Conservation (phyloP, 2,797 vertebrate species). For the Amblyraja radiata region DNA sequence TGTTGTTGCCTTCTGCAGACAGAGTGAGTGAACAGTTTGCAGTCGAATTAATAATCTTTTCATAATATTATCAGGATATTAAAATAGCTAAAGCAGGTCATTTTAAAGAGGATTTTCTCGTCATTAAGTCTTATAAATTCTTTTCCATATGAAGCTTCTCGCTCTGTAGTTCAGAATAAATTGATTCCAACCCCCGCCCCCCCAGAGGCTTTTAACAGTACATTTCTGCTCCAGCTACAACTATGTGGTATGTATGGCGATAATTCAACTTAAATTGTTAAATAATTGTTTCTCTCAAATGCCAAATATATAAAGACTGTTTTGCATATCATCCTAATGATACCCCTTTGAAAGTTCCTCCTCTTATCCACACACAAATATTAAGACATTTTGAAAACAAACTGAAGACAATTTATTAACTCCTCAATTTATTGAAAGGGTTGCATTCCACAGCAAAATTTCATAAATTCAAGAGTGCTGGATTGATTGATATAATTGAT, state of each 20-base stretch:
- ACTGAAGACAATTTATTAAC: too few species aligned
- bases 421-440: too few species aligned
- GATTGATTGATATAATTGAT: too few species aligned
- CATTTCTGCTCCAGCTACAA: neutral
- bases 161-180: neutral
- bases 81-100: constrained; percentile 63
- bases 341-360: too few species aligned
- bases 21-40: constrained; percentile 9
- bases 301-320: too few species aligned
- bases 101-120: constrained; percentile 59
- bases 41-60: constrained; percentile 43
- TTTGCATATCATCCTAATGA: too few species aligned
- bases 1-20: constrained; percentile 42
- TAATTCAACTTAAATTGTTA: neutral
- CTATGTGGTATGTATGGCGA: neutral
- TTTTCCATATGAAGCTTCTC: constrained; percentile 30
- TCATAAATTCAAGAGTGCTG: too few species aligned
- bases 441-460: too few species aligned
- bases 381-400: too few species aligned
- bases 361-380: too few species aligned
- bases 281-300: neutral
- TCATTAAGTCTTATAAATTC: constrained; percentile 50
- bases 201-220: neutral
- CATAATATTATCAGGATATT: constrained; percentile 56
- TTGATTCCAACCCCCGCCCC: too few species aligned